Evolutionary conservation across 2,113 vertebrate genomes (phyloP).

Genomic region (Erinaceus europaeus): DNA sequence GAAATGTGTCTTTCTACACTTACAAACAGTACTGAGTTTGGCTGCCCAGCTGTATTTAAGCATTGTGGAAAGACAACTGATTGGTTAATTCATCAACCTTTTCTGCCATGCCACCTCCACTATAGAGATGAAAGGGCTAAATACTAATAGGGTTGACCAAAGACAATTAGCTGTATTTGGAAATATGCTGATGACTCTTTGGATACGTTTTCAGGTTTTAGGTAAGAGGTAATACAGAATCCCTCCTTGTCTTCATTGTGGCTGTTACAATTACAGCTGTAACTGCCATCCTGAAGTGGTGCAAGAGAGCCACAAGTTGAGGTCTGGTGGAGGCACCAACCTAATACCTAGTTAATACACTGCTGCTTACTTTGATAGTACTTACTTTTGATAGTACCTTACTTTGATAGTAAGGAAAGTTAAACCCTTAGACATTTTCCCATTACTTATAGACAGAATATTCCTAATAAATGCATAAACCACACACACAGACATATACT

Average conservation of each 20-base stretch:
- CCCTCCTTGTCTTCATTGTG: not conserved
- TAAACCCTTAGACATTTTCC: constrained; percentile 5
- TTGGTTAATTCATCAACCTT: not conserved
- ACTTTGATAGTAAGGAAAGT: not conserved
- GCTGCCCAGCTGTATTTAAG: fast-evolving
- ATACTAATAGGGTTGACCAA: not conserved
- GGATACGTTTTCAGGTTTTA: not conserved
- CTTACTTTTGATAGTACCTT: too few species aligned
- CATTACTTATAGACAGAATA: not conserved
- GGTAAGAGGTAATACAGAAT: not conserved
- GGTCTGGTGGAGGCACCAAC: not conserved
- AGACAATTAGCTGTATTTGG: not conserved
- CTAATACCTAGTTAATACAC: not conserved
- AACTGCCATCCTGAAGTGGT: not conserved
- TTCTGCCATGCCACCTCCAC: not conserved
- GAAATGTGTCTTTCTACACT: fast-evolving
- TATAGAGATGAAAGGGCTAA: not conserved
- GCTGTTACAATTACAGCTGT: not conserved
- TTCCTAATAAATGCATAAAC: not conserved
- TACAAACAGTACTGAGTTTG: not conserved
- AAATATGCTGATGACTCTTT: not conserved
- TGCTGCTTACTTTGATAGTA: not conserved
- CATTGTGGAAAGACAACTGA: not conserved
- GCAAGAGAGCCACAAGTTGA: not conserved
- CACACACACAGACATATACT: not conserved